phyloP scores from a whole-genome alignment of 2,888 invertebrate genomes.

The Lobophora halterata region DNA sequence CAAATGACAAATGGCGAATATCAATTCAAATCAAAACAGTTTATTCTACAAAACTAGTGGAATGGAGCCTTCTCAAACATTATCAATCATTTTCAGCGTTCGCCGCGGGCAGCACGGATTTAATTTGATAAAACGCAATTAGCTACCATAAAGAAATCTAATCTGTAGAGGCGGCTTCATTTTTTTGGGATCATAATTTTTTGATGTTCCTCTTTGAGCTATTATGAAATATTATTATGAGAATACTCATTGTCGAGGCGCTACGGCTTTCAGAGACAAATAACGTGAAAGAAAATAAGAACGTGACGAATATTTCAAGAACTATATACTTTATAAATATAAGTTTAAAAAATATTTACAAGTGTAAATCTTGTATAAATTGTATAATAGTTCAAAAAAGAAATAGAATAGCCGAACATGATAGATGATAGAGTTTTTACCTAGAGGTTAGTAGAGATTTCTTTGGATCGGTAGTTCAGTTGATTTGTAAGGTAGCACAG shows the following conservation, averaged over 20 bases:
- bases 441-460: slow-evolving; percentile 6
- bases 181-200: slow-evolving; percentile 66
- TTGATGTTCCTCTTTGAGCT: slow-evolving; percentile 56
- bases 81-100: slow-evolving; percentile 66
- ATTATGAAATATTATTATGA: slow-evolving; percentile 35
- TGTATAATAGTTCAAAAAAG: no score
- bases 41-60: slow-evolving; percentile 76
- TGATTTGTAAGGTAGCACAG: slow-evolving; percentile 12
- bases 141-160: slow-evolving; percentile 80
- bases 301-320: no score
- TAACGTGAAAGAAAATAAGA: no score
- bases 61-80: slow-evolving; percentile 65
- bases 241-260: slow-evolving; percentile 2
- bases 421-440: slow-evolving; percentile 12
- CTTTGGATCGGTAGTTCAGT: slow-evolving; percentile 5
- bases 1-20: slow-evolving; percentile 59
- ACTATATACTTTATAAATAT: no score
- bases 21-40: slow-evolving; percentile 75
- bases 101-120: slow-evolving; percentile 58
- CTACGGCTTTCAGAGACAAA: slow-evolving; percentile 4
- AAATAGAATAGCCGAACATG: no score
- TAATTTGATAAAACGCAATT: slow-evolving; percentile 81
- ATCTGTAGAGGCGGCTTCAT: slow-evolving; percentile 67
- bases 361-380: no score
- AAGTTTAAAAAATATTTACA: no score